Base-by-base conservation (phyloP, 2,888 invertebrate species). In the Papilio gigon region DNA sequence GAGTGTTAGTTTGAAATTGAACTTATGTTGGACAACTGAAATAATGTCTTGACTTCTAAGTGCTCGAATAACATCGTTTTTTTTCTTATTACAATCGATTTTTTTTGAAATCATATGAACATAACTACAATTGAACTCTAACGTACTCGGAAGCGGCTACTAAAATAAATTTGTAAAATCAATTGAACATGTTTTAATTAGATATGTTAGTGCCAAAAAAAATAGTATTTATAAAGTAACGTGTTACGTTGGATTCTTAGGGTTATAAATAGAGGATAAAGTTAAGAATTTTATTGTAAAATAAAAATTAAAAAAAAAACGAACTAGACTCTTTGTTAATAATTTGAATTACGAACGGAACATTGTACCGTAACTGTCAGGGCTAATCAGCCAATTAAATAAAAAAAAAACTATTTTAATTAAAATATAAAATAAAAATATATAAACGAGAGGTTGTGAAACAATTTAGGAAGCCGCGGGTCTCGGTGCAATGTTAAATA, bases 171-270 rank as follows among this genome's bases (percentile, higher is more conserved):
- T 58, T 42, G 35, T 80, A 80, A 80, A 81, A 80, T 81, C 83
- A 83, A 84, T 86, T 80, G 78, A 79, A 84, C n/a, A 85, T 78
- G 73, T 81, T 82, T 84, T 84, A 87, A 88, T 86, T 91, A 90
- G 84, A 86, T 90, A 86, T 89, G 80, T 90, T 91, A 89, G 91
- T 92, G 92, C 92, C 91, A 92, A 91, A 89, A 91, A 89, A 84
- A 71, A 83, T 89, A 89, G 86, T 83, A 82, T 86, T 87, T 88
- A 89, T 88, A 85, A 42, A 87, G 86, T 85, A 84, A 85, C 82
- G 76, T 80, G 80, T 84, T 88, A 89, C 89, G 89, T 89, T 90
- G 82, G 82, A 80, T 88, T 68, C 53, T 84, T 89, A 87, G 89
- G 84, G 78, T 76, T 85, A 85, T 85, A 84, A 87, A 85, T 86